Conservation (phyloP, 2,888 invertebrate species). For the Epinotia nisella region DNA sequence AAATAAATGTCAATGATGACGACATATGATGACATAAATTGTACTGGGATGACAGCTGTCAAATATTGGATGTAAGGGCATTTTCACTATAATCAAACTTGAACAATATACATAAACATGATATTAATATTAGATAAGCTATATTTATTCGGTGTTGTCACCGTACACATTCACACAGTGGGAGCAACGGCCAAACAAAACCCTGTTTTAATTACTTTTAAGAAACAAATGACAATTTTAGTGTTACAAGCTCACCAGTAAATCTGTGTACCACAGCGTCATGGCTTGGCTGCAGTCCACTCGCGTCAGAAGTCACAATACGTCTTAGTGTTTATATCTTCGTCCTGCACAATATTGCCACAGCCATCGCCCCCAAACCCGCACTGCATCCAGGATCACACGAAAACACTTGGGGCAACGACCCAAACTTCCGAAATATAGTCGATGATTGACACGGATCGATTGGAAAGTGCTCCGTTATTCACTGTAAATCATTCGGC, state of each 20-base stretch:
- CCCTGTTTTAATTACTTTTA: constrained; percentile 13
- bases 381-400: constrained; percentile 48
- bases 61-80: no score
- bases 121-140: background rate
- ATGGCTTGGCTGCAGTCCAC: constrained; percentile 80
- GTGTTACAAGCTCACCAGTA: constrained; percentile 73
- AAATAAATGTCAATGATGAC: no score
- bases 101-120: no score
- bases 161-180: background rate
- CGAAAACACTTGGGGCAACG: constrained; percentile 62
- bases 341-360: constrained; percentile 65
- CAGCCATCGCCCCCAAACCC: constrained; percentile 53
- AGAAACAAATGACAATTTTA: background rate
- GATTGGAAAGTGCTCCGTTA: constrained; percentile 51
- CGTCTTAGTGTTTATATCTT: constrained; percentile 75
- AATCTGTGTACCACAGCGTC: constrained; percentile 83
- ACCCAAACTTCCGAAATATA: constrained; percentile 60
- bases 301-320: constrained; percentile 69
- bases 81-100: no score
- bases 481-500: constrained; percentile 56
- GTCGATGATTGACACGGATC: constrained; percentile 54
- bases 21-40: no score
- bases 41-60: no score
- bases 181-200: background rate
- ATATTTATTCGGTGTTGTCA: background rate